These are phyloP conservation scores for Drosophila orena DNA, from an alignment of 1,140 invertebrate species.

Conservation along the genomic window DNA sequence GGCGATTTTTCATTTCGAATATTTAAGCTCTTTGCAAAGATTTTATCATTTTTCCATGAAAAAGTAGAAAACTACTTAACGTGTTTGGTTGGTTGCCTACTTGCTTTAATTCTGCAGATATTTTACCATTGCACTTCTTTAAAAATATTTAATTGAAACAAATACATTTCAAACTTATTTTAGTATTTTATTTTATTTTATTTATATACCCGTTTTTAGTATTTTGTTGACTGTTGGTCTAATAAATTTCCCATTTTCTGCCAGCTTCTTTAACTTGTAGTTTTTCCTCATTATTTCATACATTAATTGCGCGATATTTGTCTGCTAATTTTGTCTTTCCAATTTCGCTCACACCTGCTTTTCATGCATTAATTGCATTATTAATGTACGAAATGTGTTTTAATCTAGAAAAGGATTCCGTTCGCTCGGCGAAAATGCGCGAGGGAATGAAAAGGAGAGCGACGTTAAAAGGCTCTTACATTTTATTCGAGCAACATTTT, in stretches of 20 bases:
- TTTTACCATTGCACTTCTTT: no score
- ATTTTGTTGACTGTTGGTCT: not conserved
- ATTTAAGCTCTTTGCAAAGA: not conserved
- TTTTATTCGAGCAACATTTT: slow-evolving; percentile 68
- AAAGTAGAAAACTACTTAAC: no score
- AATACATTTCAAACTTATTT: no score
- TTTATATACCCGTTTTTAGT: no score
- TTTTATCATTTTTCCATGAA: not conserved
- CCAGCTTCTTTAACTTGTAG: not conserved
- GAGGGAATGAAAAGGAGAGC: not conserved
- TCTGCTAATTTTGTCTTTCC: not conserved
- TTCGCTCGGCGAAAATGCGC: not conserved
- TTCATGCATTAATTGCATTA: slow-evolving; percentile 58
- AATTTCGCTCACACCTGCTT: slow-evolving; percentile 17
- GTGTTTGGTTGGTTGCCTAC: no score
- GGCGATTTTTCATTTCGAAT: not conserved
- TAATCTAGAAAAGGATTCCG: slow-evolving; percentile 17
- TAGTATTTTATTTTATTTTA: no score
- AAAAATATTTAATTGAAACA: no score
- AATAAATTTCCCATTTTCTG: not conserved
- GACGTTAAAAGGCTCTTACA: slow-evolving; percentile 47
- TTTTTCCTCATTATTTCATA: slow-evolving; percentile 1
- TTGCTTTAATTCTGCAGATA: no score
- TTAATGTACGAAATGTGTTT: slow-evolving; percentile 54
- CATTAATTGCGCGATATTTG: slow-evolving; percentile 8